Evolutionary conservation across 1,140 invertebrate genomes (phyloP), one percentile per base, ranked within the genome.

Genomic region (Episyrphus balteatus): DNA sequence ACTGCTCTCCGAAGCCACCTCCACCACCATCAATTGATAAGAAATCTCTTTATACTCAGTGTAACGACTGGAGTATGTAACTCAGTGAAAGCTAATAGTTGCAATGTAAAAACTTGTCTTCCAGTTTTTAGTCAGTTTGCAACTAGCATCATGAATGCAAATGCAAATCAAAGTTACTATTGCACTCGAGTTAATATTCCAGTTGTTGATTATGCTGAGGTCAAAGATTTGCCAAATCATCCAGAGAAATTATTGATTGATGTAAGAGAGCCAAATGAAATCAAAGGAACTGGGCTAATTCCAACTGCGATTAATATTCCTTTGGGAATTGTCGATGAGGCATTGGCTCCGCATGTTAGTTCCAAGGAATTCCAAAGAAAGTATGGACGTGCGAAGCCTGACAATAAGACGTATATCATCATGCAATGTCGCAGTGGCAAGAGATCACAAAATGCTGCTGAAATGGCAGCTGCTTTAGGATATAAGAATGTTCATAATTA

Each of bases 261-360:
- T 69, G 81, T 84, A 0, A 72, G 82, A 18, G 79, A 83, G 55
- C 75, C 77, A 2, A 61, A 73, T 36, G 82, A 84, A 67, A 68
- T 84, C 2, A 57, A 74, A 46, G 73, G 77, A 52, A 81, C 77
- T 42, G 81, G 81, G 5, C 71, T 74, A 60, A 75, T 84, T 44
- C 81, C 82, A 33, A 72, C 75, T 14, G 81, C 78, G 54, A 81
- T 84, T 51, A 82, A 84, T 55, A 81, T 84, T 56, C 81, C 81
- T 53, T 74, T 82, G 78, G 75, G 67, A 9, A 46, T 49, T n/a
- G 57, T 66, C 5, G 40, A 48, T 12, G 47, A 55, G 34, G 62
- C 56, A n/a, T 42, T 66, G 38, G 40, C 73, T 1, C 41, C 43
- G 15, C 62, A 48, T 32, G 32, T 69, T 9, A 53, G 61, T 0